A percentile compares a stretch with the other conserved stretches of the same genome.
Conservation (phyloP, 92 coral and sea anemone species). For the Palythoa grandis region DNA sequence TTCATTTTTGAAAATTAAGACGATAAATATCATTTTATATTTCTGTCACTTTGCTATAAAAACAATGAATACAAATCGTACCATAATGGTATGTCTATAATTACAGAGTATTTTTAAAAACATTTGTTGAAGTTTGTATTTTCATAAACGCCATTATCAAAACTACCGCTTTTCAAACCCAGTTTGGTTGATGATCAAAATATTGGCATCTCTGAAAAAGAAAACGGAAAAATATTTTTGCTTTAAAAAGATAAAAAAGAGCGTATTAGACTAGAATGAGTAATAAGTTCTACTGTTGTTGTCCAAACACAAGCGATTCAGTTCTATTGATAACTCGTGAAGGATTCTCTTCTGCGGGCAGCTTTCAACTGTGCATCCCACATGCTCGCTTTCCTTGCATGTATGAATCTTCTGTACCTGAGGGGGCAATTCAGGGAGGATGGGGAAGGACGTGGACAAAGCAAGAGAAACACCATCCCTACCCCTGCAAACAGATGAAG, state of each 20-base stretch:
- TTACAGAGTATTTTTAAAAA: too few relatives aligned
- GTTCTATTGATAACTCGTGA: constrained; percentile 66
- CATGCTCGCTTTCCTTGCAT: constrained; percentile 54
- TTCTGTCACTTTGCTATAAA: too few relatives aligned
- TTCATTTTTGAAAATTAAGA: too few relatives aligned
- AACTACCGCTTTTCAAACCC: background rate
- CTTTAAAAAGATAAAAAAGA: background rate
- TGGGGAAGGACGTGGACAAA: constrained; percentile 56
- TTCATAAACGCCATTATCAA: too few relatives aligned
- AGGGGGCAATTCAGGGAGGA: constrained; percentile 77
- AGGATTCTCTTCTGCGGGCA: constrained; percentile 84
- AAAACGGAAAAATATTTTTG: background rate
- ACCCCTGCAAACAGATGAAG: constrained; percentile 38
- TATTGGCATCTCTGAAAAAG: background rate
- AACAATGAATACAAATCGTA: too few relatives aligned
- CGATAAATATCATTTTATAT: too few relatives aligned
- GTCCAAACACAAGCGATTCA: constrained; percentile 53
- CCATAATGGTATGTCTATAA: too few relatives aligned
- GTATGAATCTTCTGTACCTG: constrained; percentile 16
- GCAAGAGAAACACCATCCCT: constrained; percentile 50
- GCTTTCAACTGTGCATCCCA: constrained; percentile 72
- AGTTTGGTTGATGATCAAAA: background rate
- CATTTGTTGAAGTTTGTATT: too few relatives aligned
- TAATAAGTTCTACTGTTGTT: constrained; percentile 53
- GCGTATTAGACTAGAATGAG: background rate